Evolutionary conservation across 2,888 invertebrate genomes (phyloP).

Genomic region (Drosophila emarginata): DNA sequence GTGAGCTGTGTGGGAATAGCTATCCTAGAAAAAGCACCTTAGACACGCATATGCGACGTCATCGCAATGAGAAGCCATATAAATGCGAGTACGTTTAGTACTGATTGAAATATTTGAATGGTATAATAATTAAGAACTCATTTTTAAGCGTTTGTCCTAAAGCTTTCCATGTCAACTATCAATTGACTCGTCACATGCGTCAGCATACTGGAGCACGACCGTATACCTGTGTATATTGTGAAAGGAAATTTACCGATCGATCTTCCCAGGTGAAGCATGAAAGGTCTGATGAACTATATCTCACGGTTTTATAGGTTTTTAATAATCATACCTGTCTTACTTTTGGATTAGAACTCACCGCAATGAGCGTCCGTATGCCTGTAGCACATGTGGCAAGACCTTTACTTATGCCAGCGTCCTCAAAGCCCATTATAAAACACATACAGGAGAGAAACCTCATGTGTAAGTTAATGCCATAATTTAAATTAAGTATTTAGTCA

Average conservation of each 20-base stretch:
- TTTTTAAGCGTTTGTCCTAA: constrained; percentile 78
- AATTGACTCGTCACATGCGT: constrained; percentile 81
- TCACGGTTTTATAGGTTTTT: background rate
- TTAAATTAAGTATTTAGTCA: too few relatives aligned
- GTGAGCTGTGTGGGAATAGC: constrained; percentile 81
- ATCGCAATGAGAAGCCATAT: constrained; percentile 80
- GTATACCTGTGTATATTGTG: constrained; percentile 80
- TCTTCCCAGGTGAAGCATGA: constrained; percentile 82
- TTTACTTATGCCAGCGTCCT: constrained; percentile 82
- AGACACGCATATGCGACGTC: constrained; percentile 81
- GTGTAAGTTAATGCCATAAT: constrained; percentile 45
- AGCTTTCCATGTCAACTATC: constrained; percentile 80
- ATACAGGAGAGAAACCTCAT: constrained; percentile 82
- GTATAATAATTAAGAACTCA: background rate
- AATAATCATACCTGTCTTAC: background rate
- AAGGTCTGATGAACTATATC: constrained; percentile 62
- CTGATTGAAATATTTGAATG: accelerated
- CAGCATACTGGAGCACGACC: constrained; percentile 81
- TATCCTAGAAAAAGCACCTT: constrained; percentile 80
- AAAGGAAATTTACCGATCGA: constrained; percentile 80
- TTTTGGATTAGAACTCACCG: constrained; percentile 75
- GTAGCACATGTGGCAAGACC: constrained; percentile 80
- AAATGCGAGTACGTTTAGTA: constrained; percentile 79
- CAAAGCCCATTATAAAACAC: constrained; percentile 79
- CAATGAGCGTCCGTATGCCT: constrained; percentile 80